These are phyloP conservation scores for Solenopsis fugax DNA, from an alignment of 1,140 invertebrate species.

Conservation along the genomic window DNA sequence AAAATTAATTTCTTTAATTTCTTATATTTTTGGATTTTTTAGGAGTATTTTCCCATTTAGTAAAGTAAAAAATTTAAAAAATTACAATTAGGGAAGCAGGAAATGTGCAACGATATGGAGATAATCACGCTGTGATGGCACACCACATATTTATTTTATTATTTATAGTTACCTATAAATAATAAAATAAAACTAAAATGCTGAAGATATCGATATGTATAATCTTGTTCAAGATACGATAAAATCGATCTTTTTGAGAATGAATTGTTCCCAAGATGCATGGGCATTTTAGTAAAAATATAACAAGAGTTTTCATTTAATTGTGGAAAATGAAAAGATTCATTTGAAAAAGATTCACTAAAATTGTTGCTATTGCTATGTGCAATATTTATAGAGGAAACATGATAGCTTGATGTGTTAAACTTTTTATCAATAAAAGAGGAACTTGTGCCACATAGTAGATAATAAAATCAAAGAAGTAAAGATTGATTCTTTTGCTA, in stretches of 20 bases:
- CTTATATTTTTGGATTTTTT: background rate
- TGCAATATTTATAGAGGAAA: background rate
- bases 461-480: background rate
- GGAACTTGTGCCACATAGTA: background rate
- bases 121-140: background rate
- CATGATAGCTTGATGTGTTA: background rate
- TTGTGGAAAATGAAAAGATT: background rate
- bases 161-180: background rate
- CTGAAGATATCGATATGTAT: background rate
- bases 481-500: background rate
- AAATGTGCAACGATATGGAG: background rate
- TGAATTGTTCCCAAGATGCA: background rate
- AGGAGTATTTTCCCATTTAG: background rate
- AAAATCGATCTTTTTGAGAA: background rate
- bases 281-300: background rate
- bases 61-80: background rate
- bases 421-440: background rate
- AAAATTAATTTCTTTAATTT: background rate
- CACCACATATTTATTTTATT: too few species aligned
- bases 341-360: too few species aligned
- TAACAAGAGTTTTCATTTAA: background rate
- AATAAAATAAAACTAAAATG: background rate
- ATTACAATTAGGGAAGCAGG: background rate
- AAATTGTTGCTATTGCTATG: background rate
- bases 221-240: background rate